phyloP scores from a whole-genome alignment of 2,797 vertebrate species.

The Galago senegalensis region DNA sequence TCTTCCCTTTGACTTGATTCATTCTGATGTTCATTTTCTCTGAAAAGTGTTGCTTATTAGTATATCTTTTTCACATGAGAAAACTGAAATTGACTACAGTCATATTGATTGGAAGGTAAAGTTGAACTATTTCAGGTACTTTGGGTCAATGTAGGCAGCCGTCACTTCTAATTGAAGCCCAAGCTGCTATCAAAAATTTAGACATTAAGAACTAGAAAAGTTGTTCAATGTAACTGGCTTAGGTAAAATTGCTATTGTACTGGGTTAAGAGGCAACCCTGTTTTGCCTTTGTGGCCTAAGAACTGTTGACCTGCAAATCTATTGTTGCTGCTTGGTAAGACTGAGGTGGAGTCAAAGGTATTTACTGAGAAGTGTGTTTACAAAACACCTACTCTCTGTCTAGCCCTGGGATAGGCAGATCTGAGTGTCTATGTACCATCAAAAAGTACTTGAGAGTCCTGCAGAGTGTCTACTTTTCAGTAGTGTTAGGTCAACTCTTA shows the following conservation, averaged over 20 bases:
- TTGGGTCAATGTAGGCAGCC: background rate
- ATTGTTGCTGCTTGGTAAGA: constrained; percentile 15
- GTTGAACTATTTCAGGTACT: background rate
- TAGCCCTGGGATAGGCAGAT: background rate
- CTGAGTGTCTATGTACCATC: background rate
- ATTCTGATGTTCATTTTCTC: background rate
- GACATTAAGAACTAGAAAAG: background rate
- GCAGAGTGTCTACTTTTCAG: background rate
- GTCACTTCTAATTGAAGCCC: background rate
- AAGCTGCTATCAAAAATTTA: background rate
- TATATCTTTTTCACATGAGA: background rate
- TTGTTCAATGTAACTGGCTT: background rate
- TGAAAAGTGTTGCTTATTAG: constrained; percentile 29
- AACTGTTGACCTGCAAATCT: background rate
- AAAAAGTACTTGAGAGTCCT: background rate
- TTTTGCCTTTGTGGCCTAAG: constrained; percentile 10
- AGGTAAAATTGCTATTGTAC: background rate
- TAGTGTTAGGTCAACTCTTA: background rate
- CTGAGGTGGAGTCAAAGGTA: constrained; percentile 29
- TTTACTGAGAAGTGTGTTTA: constrained; percentile 51
- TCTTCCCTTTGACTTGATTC: constrained; percentile 32
- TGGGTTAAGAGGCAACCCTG: constrained; percentile 4
- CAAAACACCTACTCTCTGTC: constrained; percentile 40
- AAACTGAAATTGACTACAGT: background rate
- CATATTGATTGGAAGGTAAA: background rate